Evolutionary conservation across 2,797 vertebrate species (phyloP), one percentile per base, ranked within the genome.

Genomic region (Macrochelys suwanniensis): DNA sequence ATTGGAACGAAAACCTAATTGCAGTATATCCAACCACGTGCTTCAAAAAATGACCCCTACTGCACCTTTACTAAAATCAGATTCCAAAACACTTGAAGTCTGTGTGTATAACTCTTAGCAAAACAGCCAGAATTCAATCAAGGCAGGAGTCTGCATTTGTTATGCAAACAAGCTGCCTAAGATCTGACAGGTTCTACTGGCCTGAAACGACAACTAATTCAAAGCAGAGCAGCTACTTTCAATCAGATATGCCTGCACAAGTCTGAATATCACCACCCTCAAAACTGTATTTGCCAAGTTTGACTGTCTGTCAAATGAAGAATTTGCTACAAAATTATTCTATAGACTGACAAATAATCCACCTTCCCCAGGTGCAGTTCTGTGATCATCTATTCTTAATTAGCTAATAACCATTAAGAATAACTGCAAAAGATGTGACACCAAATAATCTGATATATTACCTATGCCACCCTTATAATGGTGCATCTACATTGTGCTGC

Each of bases 11-110:
- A 81, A 56, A 61, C 42, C 42, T 28, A 76, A 47, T 47, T 76
- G 25, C 71, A 76, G 11, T 47, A 76, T 47, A 37, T 61, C 6
- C 16, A 77, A 33, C 51, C 5, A 68, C 37, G 17, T 68, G 65
- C n/a, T 68, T 68, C 5, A 53, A 89, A 78, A 26, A 25, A 71
- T 0, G 0, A 37, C 5, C n/a, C 11, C 45, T 84, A 7, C 61
- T 71, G 23, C 68, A 83, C 33, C 11, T 78, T 21, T 42, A 89
- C 31, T 54, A 89, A 81, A 23, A 8, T 91, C 1, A 74, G 83
- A 3, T 25, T 77, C 76, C 45, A 53, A 82, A 45, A 2, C 3
- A 4, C 1, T 2, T 0, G 0, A 53, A 56, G 4, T 13, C 56
- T 21, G 1, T 31, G 16, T 47, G 26, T 9, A 5, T 49, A 95